Evolutionary conservation across 2,888 invertebrate species (phyloP), one percentile per base, ranked within the genome.

Genomic region (Hipparchia sbordonii): DNA sequence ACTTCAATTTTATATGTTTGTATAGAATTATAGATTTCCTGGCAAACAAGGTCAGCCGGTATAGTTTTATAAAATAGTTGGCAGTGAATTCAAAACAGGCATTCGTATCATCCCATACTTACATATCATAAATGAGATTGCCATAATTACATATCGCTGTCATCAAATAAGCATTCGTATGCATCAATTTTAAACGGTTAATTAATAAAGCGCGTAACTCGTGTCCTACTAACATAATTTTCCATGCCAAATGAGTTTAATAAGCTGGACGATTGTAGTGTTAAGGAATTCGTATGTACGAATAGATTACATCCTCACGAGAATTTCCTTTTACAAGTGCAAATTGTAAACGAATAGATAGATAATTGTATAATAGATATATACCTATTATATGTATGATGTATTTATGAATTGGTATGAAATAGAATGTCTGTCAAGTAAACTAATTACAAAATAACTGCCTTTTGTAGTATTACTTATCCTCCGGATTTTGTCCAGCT

Each of bases 51-150:
- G 59, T 63, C 61, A 65, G 56, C 57, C 66, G 61, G 60, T 66
- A 57, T 39, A 39, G 39, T 39, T 39, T 39, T 39, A 39, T 72
- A 66, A 75, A 78, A 77, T 71, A 79, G 74, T 77, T 77, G 76
- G 77, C 78, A 78, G 71, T 69, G 71, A 60, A 69, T 72, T 70
- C 60, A 70, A 62, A 57, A 71, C 67, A 69, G 73, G 74, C 74
- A 72, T 73, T 77, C 74, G 65, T 74, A 13, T 1, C 60, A 39
- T 12, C 13, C 46, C 13, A 13, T 13, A 8, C 10, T 54, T 73
- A 70, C 72, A 52, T 67, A 61, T 67, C 33, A 23, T 69, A 62
- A 60, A 56, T 71, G 68, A 61, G 67, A 71, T 72, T 61, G 66
- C 8, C 69, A 75, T 71, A 23, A 23, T 23, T 23, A 67, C 67